These are phyloP conservation scores for Salvelinus fontinalis DNA, from an alignment of 2,113 vertebrate species.

Conservation along the genomic window DNA sequence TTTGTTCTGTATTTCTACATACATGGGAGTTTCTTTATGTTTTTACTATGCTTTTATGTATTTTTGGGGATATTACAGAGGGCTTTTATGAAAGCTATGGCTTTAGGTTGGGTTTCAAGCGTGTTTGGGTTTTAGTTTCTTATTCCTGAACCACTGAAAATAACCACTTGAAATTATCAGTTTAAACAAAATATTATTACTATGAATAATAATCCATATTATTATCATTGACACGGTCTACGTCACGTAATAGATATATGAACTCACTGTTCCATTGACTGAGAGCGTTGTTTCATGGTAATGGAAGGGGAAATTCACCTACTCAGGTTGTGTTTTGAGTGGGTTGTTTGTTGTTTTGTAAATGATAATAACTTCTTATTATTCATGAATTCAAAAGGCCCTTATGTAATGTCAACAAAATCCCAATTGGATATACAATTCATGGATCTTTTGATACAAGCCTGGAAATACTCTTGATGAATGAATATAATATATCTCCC, in stretches of 20 bases:
- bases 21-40: background rate
- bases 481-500: background rate
- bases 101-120: too few relatives aligned
- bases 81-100: too few relatives aligned
- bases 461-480: background rate
- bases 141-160: background rate
- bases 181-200: background rate
- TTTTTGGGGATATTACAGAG: too few relatives aligned
- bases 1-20: background rate
- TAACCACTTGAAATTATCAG: background rate
- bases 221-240: background rate
- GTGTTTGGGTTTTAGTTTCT: slow-evolving; percentile 6
- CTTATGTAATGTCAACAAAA: too few relatives aligned
- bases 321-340: too few relatives aligned
- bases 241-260: background rate
- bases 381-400: too few relatives aligned
- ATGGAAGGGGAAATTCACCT: background rate
- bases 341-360: too few relatives aligned
- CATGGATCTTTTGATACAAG: too few relatives aligned
- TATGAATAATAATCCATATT: background rate
- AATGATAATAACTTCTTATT: too few relatives aligned
- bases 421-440: too few relatives aligned
- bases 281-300: background rate
- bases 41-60: background rate
- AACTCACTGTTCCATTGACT: background rate